Conservation (phyloP, 2,888 invertebrate species). For the Drosophila meridiana region DNA sequence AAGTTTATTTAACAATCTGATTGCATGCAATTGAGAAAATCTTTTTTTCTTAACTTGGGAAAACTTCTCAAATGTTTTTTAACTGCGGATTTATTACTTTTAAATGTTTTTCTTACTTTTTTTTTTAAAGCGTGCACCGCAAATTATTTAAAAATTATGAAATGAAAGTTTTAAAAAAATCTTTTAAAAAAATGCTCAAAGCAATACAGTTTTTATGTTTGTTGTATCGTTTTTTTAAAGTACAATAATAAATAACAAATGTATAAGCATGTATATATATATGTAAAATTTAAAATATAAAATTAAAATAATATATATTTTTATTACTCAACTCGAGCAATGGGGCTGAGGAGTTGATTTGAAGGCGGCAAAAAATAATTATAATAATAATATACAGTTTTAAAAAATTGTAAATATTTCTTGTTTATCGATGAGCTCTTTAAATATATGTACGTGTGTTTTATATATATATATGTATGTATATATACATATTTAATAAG, state of each 20-base stretch:
- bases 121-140: slow-evolving; percentile 62
- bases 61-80: slow-evolving; percentile 29
- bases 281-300: slow-evolving; percentile 51
- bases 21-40: slow-evolving; percentile 54
- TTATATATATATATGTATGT: slow-evolving; percentile 7
- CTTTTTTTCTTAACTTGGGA: background rate
- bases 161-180: slow-evolving; percentile 28
- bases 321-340: slow-evolving; percentile 64
- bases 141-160: slow-evolving; percentile 35
- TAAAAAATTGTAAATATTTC: slow-evolving; percentile 67
- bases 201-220: slow-evolving; percentile 69
- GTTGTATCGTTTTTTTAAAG: slow-evolving; percentile 44
- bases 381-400: slow-evolving; percentile 64
- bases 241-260: slow-evolving; percentile 80
- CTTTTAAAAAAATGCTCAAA: slow-evolving; percentile 69
- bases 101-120: background rate
- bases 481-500: slow-evolving; percentile 16
- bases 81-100: slow-evolving; percentile 2
- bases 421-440: slow-evolving; percentile 46
- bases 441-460: background rate
- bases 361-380: slow-evolving; percentile 34
- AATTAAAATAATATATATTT: slow-evolving; percentile 59
- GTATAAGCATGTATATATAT: slow-evolving; percentile 52
- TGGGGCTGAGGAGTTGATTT: slow-evolving; percentile 60
- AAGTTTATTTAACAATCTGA: slow-evolving; percentile 60